Evolutionary conservation across 2,888 invertebrate genomes (phyloP).

Genomic region (Dusona sp.): DNA sequence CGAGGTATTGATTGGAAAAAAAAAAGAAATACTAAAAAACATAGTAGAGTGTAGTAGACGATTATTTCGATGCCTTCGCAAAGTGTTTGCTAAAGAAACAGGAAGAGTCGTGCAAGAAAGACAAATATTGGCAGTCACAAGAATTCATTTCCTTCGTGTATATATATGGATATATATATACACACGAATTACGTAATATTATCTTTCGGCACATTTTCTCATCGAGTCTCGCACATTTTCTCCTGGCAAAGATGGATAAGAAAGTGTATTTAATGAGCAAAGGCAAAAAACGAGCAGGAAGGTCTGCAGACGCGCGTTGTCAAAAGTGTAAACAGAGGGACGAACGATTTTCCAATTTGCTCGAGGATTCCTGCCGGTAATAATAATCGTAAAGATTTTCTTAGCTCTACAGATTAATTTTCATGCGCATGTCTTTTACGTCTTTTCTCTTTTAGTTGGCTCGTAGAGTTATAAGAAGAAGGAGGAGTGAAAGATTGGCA

Average conservation of each 20-base stretch:
- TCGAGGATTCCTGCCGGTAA: not conserved
- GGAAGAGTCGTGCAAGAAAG: slow-evolving; percentile 18
- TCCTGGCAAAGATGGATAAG: slow-evolving; percentile 8
- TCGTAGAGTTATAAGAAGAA: not conserved
- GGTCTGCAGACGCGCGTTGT: not conserved
- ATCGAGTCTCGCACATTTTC: not conserved
- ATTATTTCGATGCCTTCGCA: slow-evolving; percentile 24
- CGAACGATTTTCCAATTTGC: not conserved
- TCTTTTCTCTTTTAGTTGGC: not conserved
- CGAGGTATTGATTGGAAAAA: not conserved
- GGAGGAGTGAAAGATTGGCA: not conserved
- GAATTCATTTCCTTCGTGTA: slow-evolving; percentile 32
- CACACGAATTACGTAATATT: not conserved
- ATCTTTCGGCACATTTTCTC: slow-evolving; percentile 10
- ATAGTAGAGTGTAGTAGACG: not conserved
- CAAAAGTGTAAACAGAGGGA: not conserved
- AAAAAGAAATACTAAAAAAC: not conserved
- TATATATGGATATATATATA: slow-evolving; percentile 20
- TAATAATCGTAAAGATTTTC: not conserved
- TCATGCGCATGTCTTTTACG: not conserved
- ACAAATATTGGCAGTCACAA: slow-evolving; percentile 42
- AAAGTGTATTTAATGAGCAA: not conserved
- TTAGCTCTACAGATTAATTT: not conserved
- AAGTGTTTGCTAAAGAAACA: slow-evolving; percentile 18
- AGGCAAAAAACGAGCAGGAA: not conserved